These are phyloP conservation scores for Trinorchestia longiramus DNA, from an alignment of 1,140 invertebrate genomes.

Conservation along the genomic window DNA sequence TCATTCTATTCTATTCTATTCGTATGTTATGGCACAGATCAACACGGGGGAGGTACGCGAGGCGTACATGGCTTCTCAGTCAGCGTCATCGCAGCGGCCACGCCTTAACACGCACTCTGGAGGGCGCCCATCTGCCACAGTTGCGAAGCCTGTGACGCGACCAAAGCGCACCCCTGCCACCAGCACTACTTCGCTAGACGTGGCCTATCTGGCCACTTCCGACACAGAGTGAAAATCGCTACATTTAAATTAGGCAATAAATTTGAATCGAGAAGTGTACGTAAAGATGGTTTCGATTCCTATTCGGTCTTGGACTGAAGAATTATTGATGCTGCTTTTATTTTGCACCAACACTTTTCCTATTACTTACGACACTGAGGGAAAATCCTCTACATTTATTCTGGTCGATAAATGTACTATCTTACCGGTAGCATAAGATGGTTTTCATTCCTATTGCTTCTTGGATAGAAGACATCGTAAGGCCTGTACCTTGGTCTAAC, in stretches of 20 bases:
- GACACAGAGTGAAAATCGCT: neutral
- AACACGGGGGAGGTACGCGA: slow-evolving; percentile 23
- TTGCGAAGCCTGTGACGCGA: slow-evolving; percentile 19
- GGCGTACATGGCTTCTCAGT: neutral
- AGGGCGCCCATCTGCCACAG: neutral
- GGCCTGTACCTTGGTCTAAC: too few relatives aligned
- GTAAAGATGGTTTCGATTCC: too few relatives aligned
- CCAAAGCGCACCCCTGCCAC: slow-evolving; percentile 19
- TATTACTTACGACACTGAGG: neutral
- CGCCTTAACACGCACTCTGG: slow-evolving; percentile 24
- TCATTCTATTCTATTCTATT: too few relatives aligned
- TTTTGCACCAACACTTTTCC: too few relatives aligned
- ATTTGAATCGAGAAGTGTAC: neutral
- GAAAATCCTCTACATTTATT: neutral
- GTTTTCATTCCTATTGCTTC: too few relatives aligned
- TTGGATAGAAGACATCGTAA: too few relatives aligned
- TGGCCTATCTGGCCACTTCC: neutral
- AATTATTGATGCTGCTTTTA: too few relatives aligned
- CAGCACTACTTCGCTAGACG: neutral
- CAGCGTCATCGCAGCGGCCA: neutral
- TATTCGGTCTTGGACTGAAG: too few relatives aligned
- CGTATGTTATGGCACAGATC: too few relatives aligned
- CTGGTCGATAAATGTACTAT: neutral
- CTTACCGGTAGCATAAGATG: too few relatives aligned
- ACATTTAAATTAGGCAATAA: neutral